Base-by-base conservation (phyloP, 2,797 vertebrate species). In the Prunella strophiata region DNA sequence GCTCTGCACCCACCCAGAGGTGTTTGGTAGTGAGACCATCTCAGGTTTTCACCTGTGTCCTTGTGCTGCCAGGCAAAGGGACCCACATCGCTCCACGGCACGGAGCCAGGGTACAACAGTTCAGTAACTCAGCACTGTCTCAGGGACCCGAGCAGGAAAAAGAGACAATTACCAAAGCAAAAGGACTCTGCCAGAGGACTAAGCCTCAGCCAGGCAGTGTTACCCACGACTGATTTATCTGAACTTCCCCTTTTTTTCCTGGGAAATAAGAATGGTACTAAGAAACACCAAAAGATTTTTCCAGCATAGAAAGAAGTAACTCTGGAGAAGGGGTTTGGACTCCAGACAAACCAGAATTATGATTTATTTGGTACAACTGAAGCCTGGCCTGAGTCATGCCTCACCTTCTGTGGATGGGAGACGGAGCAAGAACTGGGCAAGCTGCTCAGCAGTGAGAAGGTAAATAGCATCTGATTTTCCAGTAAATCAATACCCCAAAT, bases 71-170 rank as follows among this genome's bases (percentile, higher is more conserved):
- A 42, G 30, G n/a, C 9, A 65, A 52, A 29, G 47, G 9, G 11
- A 59, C 26, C 22, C 34, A 29, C 14, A 25, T 13, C 1, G 0
- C 30, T 51, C 43, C 32, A 43, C 0, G 1, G 40, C 66, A 25
- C 0, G 0, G 34, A 59, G 22, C 34, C 59, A 54, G 52, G 30
- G 26, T 27, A 32, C 67, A 54, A 29, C 13, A 59, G 13, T 42
- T 42, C 47, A 54, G 30, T 54, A 54, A 48, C 19, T 48, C 59
- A 36, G 26, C 40, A 32, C 42, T 38, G 18, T 54, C 32, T 27
- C 25, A 36, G 9, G 8, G 40, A 54, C 11, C 26, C 11, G 10
- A 61, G 54, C 40, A 61, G 47, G 14, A 54, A 48, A 55, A 36
- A 66, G 21, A 22, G 34, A 42, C 34, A 25, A 59, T 29, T 72